Conservation (phyloP, 2,113 vertebrate genomes). For the Oriolus oriolus region DNA sequence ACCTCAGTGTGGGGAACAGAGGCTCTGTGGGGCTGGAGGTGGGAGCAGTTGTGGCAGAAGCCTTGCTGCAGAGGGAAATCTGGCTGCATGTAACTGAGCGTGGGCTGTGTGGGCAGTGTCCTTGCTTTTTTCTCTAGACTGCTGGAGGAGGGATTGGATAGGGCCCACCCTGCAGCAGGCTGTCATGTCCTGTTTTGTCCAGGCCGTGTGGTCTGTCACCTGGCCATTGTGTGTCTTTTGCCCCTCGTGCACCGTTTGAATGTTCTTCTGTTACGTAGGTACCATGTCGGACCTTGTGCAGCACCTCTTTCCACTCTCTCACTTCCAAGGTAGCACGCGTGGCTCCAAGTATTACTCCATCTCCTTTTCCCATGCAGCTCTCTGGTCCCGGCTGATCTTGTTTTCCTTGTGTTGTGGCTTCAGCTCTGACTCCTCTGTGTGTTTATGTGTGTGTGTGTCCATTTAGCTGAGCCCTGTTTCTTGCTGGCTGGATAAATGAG, state of each 20-base stretch:
- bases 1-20: background rate
- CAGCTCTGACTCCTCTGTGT: background rate
- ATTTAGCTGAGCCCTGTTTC: background rate
- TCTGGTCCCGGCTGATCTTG: constrained; percentile 15
- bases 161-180: background rate
- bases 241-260: constrained; percentile 21
- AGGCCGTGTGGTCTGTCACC: background rate
- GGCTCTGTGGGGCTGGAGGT: background rate
- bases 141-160: background rate
- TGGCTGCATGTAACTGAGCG: background rate
- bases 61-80: background rate
- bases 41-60: background rate
- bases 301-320: constrained; percentile 82
- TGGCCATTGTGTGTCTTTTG: background rate
- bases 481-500: constrained; percentile 17
- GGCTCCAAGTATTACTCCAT: background rate
- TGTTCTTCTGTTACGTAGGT: constrained; percentile 76
- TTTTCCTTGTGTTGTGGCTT: constrained; percentile 47
- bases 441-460: background rate
- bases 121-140: background rate
- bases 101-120: background rate
- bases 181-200: background rate
- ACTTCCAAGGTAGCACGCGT: constrained; percentile 79
- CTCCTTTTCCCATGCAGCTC: background rate
- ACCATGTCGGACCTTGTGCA: constrained; percentile 84